Conservation (phyloP, 1,140 invertebrate species). For the Drosophila cardini region DNA sequence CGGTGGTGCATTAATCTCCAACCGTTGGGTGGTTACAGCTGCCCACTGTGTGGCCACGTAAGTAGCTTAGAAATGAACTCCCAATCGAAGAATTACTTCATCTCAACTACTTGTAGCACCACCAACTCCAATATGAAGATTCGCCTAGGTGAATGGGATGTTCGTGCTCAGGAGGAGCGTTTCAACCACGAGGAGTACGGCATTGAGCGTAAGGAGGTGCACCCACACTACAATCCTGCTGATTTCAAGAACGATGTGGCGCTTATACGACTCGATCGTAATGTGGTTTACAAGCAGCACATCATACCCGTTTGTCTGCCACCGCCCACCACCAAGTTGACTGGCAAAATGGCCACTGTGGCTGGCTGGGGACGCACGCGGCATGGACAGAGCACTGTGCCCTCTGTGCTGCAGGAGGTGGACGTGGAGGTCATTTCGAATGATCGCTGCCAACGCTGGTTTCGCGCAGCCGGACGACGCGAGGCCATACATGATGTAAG, state of each 20-base stretch:
- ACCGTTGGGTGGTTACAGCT: conserved; percentile 95
- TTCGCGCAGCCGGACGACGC: conserved; percentile 92
- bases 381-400: conserved; percentile 93
- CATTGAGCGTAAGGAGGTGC: conserved; percentile 95
- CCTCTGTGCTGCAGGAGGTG: conserved; percentile 90
- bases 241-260: conserved; percentile 96
- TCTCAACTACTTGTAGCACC: conserved; percentile 84
- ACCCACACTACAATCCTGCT: conserved; percentile 93
- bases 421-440: conserved; percentile 96
- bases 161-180: conserved; percentile 92
- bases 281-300: conserved; percentile 94
- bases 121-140: conserved; percentile 94
- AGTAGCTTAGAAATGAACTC: conserved; percentile 83
- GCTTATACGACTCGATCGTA: conserved; percentile 91
- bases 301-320: conserved; percentile 94
- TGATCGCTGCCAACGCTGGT: conserved; percentile 96
- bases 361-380: conserved; percentile 95
- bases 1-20: conserved; percentile 95
- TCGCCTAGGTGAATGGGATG: conserved; percentile 95
- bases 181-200: conserved; percentile 94
- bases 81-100: not conserved
- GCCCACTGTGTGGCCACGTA: conserved; percentile 95
- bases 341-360: conserved; percentile 94
- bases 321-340: conserved; percentile 89
- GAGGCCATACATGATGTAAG: conserved; percentile 95